Evolutionary conservation across 2,797 vertebrate species (phyloP), one percentile per base, ranked within the genome.

Genomic region (Oryzias dopingdopingensis): DNA sequence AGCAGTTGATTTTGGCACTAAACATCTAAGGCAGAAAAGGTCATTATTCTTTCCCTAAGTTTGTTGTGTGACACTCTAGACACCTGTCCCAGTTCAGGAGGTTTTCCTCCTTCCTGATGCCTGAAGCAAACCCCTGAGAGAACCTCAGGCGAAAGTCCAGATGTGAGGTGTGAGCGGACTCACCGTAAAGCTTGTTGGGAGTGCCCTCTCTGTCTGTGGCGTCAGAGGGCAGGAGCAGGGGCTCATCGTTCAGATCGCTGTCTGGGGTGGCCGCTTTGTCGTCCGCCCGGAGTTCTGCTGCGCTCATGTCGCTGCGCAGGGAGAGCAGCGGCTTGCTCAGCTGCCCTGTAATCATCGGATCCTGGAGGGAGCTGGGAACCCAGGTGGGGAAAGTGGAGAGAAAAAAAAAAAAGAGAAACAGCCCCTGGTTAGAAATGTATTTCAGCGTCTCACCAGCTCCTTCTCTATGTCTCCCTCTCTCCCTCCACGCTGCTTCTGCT

Each of bases 331-430:
- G 95, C 92, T 99, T 96, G 92, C 96, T 95, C 93, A 96, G 94
- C 95, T 96, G 96, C 96, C 96, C 97, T 90, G 95, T 95, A 94
- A 98, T 97, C 97, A 98, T 96, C 90, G 94, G 96, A 93, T 98
- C 95, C 95, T 94, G 93, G 88, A 91, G 91, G 83, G 76, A 80
- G 85, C 75, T 77, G 83, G 68, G 84, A 87, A 68, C 79, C 85
- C 86, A 86, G 84, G 82, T 88, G 80, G 88, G 83, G 79, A 81
- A 79, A 53, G 70, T 48, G 58, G 60, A 52, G 41, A 4, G n/a
- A 12, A 54, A 65, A 79, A 80, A 59, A 66, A 77, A 77, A 79
- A 65, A 69, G 68, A 79, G 58, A 81, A 83, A 76, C 72, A 74
- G 86, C 70, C 90, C 77, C 83, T 82, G 91, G 87, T 90, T 85